Base-by-base conservation (phyloP, 2,888 invertebrate genomes). In the Ectemnius continuus region DNA sequence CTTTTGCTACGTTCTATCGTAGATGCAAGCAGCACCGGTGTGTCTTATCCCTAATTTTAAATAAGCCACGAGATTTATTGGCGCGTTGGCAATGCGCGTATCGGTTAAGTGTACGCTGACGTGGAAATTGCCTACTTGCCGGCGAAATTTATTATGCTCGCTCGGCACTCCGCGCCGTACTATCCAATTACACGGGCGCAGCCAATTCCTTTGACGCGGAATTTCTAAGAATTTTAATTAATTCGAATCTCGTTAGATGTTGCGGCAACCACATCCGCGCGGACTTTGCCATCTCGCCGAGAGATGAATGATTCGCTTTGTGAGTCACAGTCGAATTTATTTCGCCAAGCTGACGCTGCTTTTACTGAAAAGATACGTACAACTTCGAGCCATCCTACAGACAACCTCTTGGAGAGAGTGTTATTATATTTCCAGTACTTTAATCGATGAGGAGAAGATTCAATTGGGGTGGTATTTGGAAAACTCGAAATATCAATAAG, bases 251-350 rank as follows among this genome's bases (percentile, higher is more conserved):
- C 70, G 62, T 70, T 73, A 73, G 16, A 28, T 58, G 56, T 36
- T 36, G 28, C 3, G 11, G 26, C 62, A 61, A 48, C 61, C 16
- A 13, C 62, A 61, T 57, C 61, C 16, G 11, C 11, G 4, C 52
- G 52, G 14, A 6, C 14, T 4, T 16, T 14, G n/a, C 52, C 2
- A 16, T n/a, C 59, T 48, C 46, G 18, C 16, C 60, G 36, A 28
- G 23, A n/a, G 18, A 47, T 48, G 48, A 47, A 48, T 62, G 14
- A 23, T 26, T 48, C 28, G 45, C 18, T 71, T 58, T 26, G 57
- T 68, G 76, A 68, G 45, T 71, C 76, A 75, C 47, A 52, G 16
- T 47, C 20, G 62, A 20, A 66, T 61, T 73, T 75, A 73, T 66
- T 45, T 45, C 4, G 18, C 46, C 59, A 16, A 13, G 16, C 62